phyloP scores from a whole-genome alignment of 2,888 invertebrate species.

The Nomada lathburiana region DNA sequence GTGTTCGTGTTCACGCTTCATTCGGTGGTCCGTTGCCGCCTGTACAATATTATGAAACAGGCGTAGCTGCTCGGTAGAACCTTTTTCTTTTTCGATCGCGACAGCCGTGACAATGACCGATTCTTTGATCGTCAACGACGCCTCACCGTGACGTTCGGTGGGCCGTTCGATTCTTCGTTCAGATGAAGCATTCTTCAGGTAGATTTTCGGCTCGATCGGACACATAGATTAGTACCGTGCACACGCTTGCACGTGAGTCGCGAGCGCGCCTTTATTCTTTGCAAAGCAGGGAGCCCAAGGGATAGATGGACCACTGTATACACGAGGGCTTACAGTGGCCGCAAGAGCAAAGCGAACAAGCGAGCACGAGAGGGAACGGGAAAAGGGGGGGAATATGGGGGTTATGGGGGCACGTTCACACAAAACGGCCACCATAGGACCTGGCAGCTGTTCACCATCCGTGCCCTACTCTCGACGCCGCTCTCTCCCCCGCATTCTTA shows the following conservation, averaged over 20 bases:
- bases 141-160: not conserved
- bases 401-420: constrained; percentile 77
- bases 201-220: constrained; percentile 67
- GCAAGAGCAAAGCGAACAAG: constrained; percentile 37
- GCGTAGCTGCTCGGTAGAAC: not conserved
- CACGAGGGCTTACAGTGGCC: constrained; percentile 52
- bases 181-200: not conserved
- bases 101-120: constrained; percentile 1
- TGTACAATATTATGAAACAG: not conserved
- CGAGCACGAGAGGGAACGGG: constrained; percentile 32
- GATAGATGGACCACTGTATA: constrained; percentile 52
- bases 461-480: constrained; percentile 76
- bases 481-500: constrained; percentile 80
- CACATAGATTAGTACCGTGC: constrained; percentile 55
- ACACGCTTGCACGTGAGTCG: constrained; percentile 40
- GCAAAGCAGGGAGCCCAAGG: constrained; percentile 31
- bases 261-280: constrained; percentile 65
- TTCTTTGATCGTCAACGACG: not conserved
- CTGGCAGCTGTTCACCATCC: constrained; percentile 82
- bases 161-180: constrained; percentile 2
- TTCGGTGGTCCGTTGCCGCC: not conserved
- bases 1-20: not conserved
- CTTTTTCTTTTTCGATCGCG: not conserved
- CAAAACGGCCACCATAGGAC: constrained; percentile 77
- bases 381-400: constrained; percentile 70